Conservation (phyloP, 2,113 vertebrate species). For the Theristicus caerulescens region DNA sequence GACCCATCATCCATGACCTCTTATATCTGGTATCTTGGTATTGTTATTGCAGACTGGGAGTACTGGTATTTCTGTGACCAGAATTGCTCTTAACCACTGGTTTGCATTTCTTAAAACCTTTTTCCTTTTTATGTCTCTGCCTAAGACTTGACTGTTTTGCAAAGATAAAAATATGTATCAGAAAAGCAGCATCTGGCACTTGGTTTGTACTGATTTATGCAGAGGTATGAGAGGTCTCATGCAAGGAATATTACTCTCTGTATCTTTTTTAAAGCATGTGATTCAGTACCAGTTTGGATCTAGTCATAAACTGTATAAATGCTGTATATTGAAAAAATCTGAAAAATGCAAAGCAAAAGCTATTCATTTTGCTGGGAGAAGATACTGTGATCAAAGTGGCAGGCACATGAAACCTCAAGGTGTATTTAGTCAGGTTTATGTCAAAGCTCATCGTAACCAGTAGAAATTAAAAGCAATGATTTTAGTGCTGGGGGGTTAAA, state of each 20-base stretch:
- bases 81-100: background rate
- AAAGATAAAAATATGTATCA: background rate
- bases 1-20: background rate
- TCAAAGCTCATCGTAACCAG: background rate
- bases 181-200: background rate
- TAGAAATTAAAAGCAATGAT: background rate
- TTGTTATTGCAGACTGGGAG: background rate
- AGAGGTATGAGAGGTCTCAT: background rate
- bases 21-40: background rate
- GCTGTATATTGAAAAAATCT: background rate
- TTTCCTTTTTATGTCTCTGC: background rate
- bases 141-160: background rate
- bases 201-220: background rate
- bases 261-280: background rate
- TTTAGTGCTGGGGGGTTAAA: background rate
- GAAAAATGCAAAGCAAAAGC: background rate
- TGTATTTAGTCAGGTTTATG: background rate
- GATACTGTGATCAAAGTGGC: accelerated
- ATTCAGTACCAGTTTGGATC: background rate
- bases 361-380: background rate
- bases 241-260: background rate
- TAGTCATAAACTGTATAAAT: background rate
- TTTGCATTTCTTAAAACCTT: background rate
- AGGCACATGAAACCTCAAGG: background rate
- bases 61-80: background rate